phyloP scores from a whole-genome alignment of 2,113 vertebrate genomes.

The Ctenomys sociabilis region DNA sequence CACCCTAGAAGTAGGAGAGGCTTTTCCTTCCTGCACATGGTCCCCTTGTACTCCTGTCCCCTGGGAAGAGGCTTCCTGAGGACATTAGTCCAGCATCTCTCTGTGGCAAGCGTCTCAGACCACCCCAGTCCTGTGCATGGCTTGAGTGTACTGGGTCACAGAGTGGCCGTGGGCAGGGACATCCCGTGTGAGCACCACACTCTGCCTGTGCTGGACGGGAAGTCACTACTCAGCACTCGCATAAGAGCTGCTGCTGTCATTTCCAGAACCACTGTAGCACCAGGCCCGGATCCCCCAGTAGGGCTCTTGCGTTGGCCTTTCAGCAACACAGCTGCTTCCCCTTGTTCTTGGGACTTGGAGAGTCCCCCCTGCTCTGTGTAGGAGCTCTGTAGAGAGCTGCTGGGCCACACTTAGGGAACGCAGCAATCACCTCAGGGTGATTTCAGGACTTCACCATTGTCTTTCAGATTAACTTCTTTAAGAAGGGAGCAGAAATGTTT shows the following conservation, averaged over 20 bases:
- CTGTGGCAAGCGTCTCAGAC: not conserved
- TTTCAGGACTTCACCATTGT: constrained; percentile 52
- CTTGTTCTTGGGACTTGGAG: not conserved
- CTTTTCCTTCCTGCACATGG: not conserved
- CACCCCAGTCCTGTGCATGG: accelerated
- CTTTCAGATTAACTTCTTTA: constrained; percentile 94
- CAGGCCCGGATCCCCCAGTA: not conserved
- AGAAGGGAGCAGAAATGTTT: constrained; percentile 96
- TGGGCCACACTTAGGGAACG: not conserved
- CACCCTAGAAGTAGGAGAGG: accelerated
- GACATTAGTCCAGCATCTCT: not conserved
- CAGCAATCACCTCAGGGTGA: not conserved
- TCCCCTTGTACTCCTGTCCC: not conserved
- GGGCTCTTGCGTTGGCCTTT: not conserved
- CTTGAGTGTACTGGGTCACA: not conserved
- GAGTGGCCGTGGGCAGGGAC: not conserved
- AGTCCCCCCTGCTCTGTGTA: accelerated
- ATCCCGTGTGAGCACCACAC: not conserved
- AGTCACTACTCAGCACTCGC: not conserved
- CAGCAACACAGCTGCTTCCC: not conserved
- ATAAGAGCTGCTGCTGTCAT: no score
- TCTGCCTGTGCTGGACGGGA: not conserved
- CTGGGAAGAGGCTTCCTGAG: not conserved
- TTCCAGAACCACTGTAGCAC: not conserved
- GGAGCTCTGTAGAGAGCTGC: not conserved